phyloP scores from a whole-genome alignment of 2,797 vertebrate species.

The Dryobates pubescens region DNA sequence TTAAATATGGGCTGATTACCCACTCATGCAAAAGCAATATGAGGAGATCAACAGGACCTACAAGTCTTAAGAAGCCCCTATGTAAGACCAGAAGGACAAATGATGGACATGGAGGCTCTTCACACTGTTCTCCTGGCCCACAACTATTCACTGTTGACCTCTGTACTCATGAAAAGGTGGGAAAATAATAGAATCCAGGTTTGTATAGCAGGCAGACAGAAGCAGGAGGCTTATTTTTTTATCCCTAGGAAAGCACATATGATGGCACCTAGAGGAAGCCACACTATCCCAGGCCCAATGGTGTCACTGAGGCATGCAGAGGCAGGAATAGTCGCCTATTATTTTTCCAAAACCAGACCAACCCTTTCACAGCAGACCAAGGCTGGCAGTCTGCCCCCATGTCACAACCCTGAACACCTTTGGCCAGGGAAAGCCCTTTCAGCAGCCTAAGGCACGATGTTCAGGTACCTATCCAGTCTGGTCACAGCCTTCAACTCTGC shows the following conservation, averaged over 20 bases:
- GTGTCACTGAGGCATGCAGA: background rate
- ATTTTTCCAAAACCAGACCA: background rate
- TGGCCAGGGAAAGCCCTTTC: background rate
- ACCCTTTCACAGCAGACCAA: background rate
- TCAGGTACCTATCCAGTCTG: background rate
- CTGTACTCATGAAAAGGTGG: background rate
- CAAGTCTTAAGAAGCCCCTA: background rate
- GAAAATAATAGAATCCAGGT: background rate
- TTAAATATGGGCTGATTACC: background rate
- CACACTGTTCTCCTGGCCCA: background rate
- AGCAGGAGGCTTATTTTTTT: background rate
- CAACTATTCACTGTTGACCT: background rate
- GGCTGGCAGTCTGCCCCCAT: fast-evolving
- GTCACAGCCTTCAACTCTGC: background rate
- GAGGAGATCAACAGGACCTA: background rate
- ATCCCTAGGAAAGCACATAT: background rate
- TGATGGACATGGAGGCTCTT: background rate
- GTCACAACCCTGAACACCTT: background rate
- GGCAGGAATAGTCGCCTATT: background rate
- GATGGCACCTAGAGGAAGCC: background rate
- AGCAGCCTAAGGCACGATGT: background rate
- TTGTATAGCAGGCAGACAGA: background rate
- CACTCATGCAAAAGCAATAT: background rate
- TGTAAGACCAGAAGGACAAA: background rate
- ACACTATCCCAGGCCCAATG: background rate